These are phyloP conservation scores for Heterochromis multidens DNA, from an alignment of 2,113 vertebrate species.

Conservation along the genomic window DNA sequence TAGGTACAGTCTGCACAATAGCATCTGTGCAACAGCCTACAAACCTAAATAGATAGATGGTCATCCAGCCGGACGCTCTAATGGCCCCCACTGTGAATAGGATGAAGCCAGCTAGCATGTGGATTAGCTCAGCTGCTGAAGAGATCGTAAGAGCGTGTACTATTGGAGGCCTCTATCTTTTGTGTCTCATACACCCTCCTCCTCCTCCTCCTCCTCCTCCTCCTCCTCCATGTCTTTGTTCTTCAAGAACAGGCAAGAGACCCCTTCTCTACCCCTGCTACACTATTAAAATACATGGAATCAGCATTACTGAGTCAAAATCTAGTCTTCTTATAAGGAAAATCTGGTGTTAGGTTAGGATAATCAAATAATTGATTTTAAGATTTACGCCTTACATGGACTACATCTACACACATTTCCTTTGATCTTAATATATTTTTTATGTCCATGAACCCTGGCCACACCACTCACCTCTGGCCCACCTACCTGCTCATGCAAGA, in stretches of 20 bases:
- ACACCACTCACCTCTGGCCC: not conserved
- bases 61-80: slow-evolving; percentile 14
- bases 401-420: not conserved
- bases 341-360: not conserved
- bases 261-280: not conserved
- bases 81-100: slow-evolving; percentile 20
- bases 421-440: not conserved
- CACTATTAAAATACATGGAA: not conserved
- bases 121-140: slow-evolving; percentile 44
- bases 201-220: not conserved
- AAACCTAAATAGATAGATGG: slow-evolving; percentile 16
- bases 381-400: not conserved
- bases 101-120: slow-evolving; percentile 35
- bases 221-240: slow-evolving; percentile 34
- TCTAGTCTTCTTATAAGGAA: not conserved
- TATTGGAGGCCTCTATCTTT: slow-evolving; percentile 29
- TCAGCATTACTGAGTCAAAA: not conserved
- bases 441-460: not conserved
- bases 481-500: not conserved
- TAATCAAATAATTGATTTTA: not conserved
- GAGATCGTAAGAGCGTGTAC: slow-evolving; percentile 14
- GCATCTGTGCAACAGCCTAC: not conserved
- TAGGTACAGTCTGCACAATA: not conserved
- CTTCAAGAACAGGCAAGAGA: not conserved
- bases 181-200: slow-evolving; percentile 22